phyloP scores from a whole-genome alignment of 2,113 vertebrate species.

The Clarias gariepinus region DNA sequence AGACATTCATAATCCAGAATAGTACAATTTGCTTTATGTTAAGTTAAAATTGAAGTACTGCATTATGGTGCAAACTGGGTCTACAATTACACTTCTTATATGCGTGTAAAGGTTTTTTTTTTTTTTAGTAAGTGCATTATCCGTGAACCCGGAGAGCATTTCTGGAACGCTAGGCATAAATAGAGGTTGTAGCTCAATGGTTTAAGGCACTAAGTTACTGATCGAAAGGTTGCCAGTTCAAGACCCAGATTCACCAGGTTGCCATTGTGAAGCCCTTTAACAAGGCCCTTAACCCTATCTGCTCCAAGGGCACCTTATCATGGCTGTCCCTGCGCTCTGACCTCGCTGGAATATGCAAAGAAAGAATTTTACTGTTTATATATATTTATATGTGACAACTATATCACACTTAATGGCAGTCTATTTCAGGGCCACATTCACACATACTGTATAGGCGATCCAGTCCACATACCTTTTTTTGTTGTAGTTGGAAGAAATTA shows the following conservation, averaged over 20 bases:
- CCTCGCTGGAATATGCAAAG: too few relatives aligned
- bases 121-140: not conserved
- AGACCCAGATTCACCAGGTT: too few relatives aligned
- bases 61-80: not conserved
- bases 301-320: too few relatives aligned
- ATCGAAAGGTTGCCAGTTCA: too few relatives aligned
- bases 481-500: not conserved
- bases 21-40: not conserved
- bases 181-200: too few relatives aligned
- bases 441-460: not conserved
- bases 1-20: not conserved
- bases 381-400: too few relatives aligned
- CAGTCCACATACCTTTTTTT: not conserved
- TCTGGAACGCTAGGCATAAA: not conserved
- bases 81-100: not conserved
- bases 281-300: too few relatives aligned
- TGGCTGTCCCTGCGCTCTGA: too few relatives aligned
- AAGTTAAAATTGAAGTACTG: not conserved
- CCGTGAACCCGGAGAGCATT: not conserved
- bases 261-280: too few relatives aligned
- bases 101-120: not conserved
- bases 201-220: too few relatives aligned
- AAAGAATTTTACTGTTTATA: too few relatives aligned
- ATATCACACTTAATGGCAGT: not conserved
- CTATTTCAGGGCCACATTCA: not conserved